Evolutionary conservation across 2,888 invertebrate species (phyloP).

Genomic region (Ischnus inquisitorius): DNA sequence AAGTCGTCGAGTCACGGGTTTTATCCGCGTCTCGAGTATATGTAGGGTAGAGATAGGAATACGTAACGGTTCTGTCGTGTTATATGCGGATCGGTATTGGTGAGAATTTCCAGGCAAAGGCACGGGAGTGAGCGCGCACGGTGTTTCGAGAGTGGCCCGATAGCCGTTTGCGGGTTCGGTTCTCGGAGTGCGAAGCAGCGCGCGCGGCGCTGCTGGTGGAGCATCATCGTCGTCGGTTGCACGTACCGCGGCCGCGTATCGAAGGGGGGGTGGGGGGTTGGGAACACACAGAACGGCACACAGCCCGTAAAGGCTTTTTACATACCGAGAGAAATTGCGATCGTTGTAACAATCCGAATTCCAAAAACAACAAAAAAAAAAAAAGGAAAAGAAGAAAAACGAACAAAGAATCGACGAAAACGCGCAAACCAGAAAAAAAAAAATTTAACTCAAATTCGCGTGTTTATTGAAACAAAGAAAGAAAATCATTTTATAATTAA

Average conservation of each 20-base stretch:
- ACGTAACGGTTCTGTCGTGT: not conserved
- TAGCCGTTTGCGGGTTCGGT: slow-evolving; percentile 86
- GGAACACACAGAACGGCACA: not conserved
- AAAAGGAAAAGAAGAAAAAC: not conserved
- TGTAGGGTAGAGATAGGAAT: no score
- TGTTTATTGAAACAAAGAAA: not conserved
- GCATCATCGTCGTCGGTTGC: slow-evolving; percentile 22
- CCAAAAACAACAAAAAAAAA: not conserved
- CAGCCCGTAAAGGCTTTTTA: slow-evolving; percentile 3
- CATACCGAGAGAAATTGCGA: not conserved
- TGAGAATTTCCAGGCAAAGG: slow-evolving; percentile 19
- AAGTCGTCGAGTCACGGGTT: slow-evolving; percentile 23
- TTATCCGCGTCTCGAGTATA: not conserved
- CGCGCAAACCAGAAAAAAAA: not conserved
- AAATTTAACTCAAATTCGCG: not conserved
- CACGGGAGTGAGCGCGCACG: slow-evolving; percentile 68
- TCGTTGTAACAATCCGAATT: not conserved
- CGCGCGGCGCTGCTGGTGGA: slow-evolving; percentile 33
- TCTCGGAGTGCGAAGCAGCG: slow-evolving; percentile 24
- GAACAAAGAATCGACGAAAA: slow-evolving; percentile 1
- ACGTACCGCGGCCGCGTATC: not conserved
- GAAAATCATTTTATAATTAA: not conserved
- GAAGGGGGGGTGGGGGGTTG: slow-evolving; percentile 29
- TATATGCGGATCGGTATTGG: slow-evolving; percentile 3
- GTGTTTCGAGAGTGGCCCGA: slow-evolving; percentile 81